These are phyloP conservation scores for Corydoras maculifer DNA, from an alignment of 2,113 vertebrate species.

Conservation along the genomic window DNA sequence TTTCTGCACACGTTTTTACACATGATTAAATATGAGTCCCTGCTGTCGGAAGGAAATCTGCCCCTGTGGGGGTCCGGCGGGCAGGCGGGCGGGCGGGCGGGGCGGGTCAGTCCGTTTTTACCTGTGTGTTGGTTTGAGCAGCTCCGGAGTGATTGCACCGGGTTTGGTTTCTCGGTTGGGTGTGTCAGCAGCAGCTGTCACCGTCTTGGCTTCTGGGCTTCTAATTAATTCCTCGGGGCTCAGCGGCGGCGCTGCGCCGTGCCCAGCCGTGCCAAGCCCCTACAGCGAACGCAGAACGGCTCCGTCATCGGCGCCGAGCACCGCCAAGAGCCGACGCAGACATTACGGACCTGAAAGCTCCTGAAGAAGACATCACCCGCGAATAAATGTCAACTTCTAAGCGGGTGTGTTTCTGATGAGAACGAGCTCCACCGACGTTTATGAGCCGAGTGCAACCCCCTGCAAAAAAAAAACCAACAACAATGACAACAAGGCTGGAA, in stretches of 20 bases:
- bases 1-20: not conserved
- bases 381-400: not conserved
- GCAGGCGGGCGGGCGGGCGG: too few relatives aligned
- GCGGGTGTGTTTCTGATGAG: not conserved
- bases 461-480: too few relatives aligned
- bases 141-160: not conserved
- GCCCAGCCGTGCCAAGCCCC: not conserved
- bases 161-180: not conserved
- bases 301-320: not conserved
- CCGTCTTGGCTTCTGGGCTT: not conserved
- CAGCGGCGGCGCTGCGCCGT: not conserved
- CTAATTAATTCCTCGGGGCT: conserved; percentile 32
- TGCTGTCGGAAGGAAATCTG: not conserved
- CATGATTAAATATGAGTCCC: not conserved
- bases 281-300: not conserved
- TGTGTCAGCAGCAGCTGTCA: conserved; percentile 14
- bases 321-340: not conserved
- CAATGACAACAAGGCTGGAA: too few relatives aligned
- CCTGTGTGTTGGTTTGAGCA: not conserved
- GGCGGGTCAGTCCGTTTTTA: too few relatives aligned
- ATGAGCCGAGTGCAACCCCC: too few relatives aligned
- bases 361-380: not conserved
- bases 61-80: not conserved
- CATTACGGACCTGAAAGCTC: not conserved
- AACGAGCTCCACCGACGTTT: too few relatives aligned